Percentiles rank a stretch among this genome's conserved stretches.
These are phyloP conservation scores for Pterois miles DNA, from an alignment of 2,797 vertebrate species.

Conservation along the genomic window DNA sequence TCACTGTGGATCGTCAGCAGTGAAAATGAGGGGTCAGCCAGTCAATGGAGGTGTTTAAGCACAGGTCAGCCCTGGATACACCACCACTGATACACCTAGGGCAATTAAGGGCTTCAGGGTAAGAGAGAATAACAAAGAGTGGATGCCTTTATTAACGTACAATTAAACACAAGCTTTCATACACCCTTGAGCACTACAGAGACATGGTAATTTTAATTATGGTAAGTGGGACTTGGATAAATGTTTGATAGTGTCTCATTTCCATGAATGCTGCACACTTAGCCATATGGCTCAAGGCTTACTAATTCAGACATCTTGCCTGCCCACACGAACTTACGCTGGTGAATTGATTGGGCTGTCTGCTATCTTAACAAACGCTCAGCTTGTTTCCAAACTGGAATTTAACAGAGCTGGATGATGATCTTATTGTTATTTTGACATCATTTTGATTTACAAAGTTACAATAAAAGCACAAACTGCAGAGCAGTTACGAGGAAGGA, in stretches of 20 bases:
- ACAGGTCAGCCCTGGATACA: constrained; percentile 22
- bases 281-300: constrained; percentile 23
- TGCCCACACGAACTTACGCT: constrained; percentile 9
- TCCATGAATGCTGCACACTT: constrained; percentile 22
- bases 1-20: constrained; percentile 56
- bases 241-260: constrained; percentile 51
- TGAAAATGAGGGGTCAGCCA: constrained; percentile 58
- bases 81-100: constrained; percentile 24
- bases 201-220: constrained; percentile 34
- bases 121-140: constrained; percentile 1
- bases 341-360: constrained; percentile 7
- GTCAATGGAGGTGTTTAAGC: constrained; percentile 60
- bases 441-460: not conserved
- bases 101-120: constrained; percentile 9
- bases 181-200: constrained; percentile 15
- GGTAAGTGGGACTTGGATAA: constrained; percentile 34
- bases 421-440: not conserved
- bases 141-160: constrained; percentile 34
- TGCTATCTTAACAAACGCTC: not conserved
- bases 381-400: not conserved
- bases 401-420: not conserved
- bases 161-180: constrained; percentile 34
- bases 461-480: not conserved
- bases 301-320: constrained; percentile 10
- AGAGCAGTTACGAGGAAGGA: not conserved